A percentile compares a stretch with the other conserved stretches of the same genome.
These are phyloP conservation scores for Gorsachius goisagi DNA, from an alignment of 2,113 vertebrate genomes.

Conservation along the genomic window DNA sequence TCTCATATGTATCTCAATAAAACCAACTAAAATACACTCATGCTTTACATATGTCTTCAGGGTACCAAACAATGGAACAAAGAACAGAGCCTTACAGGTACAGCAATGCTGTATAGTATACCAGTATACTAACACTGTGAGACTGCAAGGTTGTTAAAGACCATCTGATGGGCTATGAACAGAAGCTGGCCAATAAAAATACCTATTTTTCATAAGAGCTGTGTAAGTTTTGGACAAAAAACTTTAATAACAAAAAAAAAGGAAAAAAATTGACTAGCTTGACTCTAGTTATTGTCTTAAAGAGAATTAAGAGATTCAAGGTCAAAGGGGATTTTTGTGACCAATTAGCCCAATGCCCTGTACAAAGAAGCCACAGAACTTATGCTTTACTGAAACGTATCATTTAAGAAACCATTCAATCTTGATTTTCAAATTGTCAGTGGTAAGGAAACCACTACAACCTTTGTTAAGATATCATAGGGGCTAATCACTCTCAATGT, in stretches of 20 bases:
- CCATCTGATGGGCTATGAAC: background rate
- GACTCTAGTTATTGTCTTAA: background rate
- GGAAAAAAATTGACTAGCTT: background rate
- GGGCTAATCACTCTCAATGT: constrained; percentile 22
- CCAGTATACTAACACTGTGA: background rate
- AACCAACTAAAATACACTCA: background rate
- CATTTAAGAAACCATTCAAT: constrained; percentile 48
- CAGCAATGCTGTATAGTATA: background rate
- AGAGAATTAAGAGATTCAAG: background rate
- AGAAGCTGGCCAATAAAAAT: background rate
- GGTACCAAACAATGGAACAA: background rate
- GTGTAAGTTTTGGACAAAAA: background rate
- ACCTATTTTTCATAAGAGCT: background rate
- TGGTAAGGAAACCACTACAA: constrained; percentile 31
- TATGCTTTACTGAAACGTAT: constrained; percentile 30
- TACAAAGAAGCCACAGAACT: constrained; percentile 35
- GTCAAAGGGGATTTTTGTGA: constrained; percentile 17
- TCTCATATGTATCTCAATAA: background rate
- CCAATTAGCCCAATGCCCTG: background rate
- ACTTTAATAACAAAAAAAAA: background rate
- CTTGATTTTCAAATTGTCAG: constrained; percentile 46
- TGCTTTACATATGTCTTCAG: background rate
- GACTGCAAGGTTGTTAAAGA: background rate
- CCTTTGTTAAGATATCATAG: constrained; percentile 39
- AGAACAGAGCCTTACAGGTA: background rate